Evolutionary conservation across 2,888 invertebrate genomes (phyloP).

Genomic region (Brachyptera putata): DNA sequence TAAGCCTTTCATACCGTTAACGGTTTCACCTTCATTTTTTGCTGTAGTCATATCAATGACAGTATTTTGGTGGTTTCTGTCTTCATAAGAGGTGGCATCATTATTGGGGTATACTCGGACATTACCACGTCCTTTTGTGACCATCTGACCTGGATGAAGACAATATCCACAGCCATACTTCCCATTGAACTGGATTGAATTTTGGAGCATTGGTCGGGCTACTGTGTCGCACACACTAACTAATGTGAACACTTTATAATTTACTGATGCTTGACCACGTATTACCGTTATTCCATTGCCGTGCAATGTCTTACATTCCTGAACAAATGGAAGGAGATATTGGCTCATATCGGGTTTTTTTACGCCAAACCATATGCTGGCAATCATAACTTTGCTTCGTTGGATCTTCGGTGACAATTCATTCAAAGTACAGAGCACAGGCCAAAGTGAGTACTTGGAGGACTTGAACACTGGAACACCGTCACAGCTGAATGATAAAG

Average conservation of each 20-base stretch:
- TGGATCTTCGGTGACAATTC: background rate
- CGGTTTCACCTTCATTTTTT: background rate
- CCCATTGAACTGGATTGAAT: slow-evolving; percentile 27
- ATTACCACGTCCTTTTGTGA: slow-evolving; percentile 30
- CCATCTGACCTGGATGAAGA: slow-evolving; percentile 21
- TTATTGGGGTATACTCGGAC: slow-evolving; percentile 32
- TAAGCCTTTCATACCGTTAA: slow-evolving; percentile 12
- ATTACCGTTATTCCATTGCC: background rate
- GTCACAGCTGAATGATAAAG: slow-evolving; percentile 2
- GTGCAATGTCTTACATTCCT: background rate
- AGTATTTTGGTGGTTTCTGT: slow-evolving; percentile 22
- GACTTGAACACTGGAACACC: slow-evolving; percentile 12
- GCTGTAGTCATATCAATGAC: slow-evolving; percentile 4
- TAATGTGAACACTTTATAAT: background rate
- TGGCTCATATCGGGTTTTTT: background rate
- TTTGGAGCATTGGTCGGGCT: slow-evolving; percentile 20
- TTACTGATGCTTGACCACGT: background rate
- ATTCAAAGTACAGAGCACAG: slow-evolving; percentile 3
- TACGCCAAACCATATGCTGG: slow-evolving; percentile 1
- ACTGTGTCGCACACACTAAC: slow-evolving; percentile 23
- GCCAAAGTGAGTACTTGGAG: background rate
- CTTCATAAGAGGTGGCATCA: no score
- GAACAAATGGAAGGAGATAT: background rate
- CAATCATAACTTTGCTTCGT: background rate
- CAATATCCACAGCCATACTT: slow-evolving; percentile 31